Base-by-base conservation (phyloP, 1,140 invertebrate species). In the Hycleus phaleratus region DNA sequence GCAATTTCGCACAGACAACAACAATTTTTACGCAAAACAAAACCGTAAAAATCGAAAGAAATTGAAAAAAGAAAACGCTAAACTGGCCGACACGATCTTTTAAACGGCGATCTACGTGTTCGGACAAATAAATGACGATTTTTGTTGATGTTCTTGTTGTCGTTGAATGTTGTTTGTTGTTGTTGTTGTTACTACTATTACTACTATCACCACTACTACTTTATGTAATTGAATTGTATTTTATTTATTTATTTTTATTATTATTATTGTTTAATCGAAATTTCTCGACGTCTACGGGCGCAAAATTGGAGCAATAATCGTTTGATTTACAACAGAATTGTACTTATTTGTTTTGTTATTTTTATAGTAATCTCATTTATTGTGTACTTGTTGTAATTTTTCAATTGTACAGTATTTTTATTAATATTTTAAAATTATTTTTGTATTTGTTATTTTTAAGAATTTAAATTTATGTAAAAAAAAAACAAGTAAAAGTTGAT, bases 331-430 rank as follows among this genome's bases (percentile, higher is more conserved):
- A 18, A 18, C 18, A 18, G 18, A 18, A 18, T 18, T 32, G 32
- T 32, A 32, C 32, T 32, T 46, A 38, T 45, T 56, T 60, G 49
- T 60, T 56, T 60, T 60, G 54, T 60, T 60, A 46, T 46, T 53
- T 53, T 32, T 32, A 5, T 0, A 32, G 32, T 3, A 5, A 4
- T 32, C 32, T 32, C 32, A 32, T 32, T 32, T 40, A 50, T 60
- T 40, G 46, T 38, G 39, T 39, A 47, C 46, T 56, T 60, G 59
- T 60, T 60, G 50, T 60, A 42, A 32, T 32, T 32, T 32, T 32
- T 50, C 43, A 38, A 50, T 60, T 60, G 59, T 60, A 60, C 59
- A 60, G 59, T 60, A 60, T 60, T 60, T 56, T 52, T 32, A 56
- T 60, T 59, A 18, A 54, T 53, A 55, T 49, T 18, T 52, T 55